phyloP scores from a whole-genome alignment of 2,113 vertebrate genomes.

The Merops nubicus region DNA sequence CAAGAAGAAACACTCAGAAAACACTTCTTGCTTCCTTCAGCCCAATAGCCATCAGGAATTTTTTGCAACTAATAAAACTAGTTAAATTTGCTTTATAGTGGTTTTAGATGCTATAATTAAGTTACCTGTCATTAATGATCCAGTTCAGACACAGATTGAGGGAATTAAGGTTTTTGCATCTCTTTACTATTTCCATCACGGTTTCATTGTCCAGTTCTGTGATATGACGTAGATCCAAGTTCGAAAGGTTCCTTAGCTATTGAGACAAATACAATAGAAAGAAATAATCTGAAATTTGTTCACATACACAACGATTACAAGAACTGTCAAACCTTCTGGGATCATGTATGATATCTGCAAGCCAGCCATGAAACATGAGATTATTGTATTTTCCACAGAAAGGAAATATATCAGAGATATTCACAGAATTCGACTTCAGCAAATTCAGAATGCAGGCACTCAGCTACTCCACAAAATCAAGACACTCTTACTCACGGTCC shows the following conservation, averaged over 20 bases:
- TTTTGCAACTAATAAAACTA: background rate
- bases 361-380: background rate
- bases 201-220: slow-evolving; percentile 98
- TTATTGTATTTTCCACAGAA: background rate
- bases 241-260: slow-evolving; percentile 91
- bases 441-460: background rate
- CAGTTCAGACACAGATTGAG: slow-evolving; percentile 99
- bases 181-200: slow-evolving; percentile 98
- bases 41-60: background rate
- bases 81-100: background rate
- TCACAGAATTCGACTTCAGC: background rate
- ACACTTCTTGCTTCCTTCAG: background rate
- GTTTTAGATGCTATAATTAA: background rate
- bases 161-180: slow-evolving; percentile 93
- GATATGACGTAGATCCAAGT: slow-evolving; percentile 95
- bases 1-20: background rate
- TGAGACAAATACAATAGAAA: slow-evolving; percentile 57
- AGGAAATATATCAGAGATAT: background rate
- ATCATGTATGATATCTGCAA: background rate
- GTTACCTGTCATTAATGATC: slow-evolving; percentile 98
- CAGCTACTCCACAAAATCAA: background rate
- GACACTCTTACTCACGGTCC: background rate
- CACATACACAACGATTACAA: background rate
- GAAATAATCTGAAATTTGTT: slow-evolving; percentile 3
- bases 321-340: background rate